Base-by-base conservation (phyloP, 1,140 invertebrate genomes). In the Laupala kohalensis region DNA sequence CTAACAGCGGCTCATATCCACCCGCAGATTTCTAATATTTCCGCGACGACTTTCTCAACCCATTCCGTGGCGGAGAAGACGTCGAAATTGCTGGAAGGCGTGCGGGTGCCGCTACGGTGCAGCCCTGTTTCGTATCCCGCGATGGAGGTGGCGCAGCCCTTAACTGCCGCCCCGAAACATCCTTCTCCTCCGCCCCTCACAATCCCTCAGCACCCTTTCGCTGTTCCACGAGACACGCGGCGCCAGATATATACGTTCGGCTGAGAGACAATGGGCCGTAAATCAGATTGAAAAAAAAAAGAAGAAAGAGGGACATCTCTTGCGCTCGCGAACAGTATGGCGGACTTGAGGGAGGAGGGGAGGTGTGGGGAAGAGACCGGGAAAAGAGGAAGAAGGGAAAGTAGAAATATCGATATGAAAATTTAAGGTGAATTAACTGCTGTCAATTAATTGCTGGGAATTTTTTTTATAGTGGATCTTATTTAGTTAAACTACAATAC, bases 191-290 rank as follows among this genome's bases (percentile, higher is more conserved):
- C 37, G 25, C 13, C 67, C 65, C 65, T 66, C 27, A 66, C n/a
- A 66, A 26, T 24, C 12, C 25, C 65, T 66, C 25, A 25, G 68
- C 15, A 29, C 68, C 65, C 9, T 9, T 67, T n/a, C n/a, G n/a
- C n/a, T n/a, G 23, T 23, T 13, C 9, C 9, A 67, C n/a, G 12
- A 69, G 68, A 70, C 69, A 68, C 67, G 37, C 63, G 69, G 37
- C 69, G 37, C 69, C 25, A 67, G 53, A 72, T 67, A 53, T 70
- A 72, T 72, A 68, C 65, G 65, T 30, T 68, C 53, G 29, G 37
- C 65, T 72, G 65, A 72, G 65, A 72, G 71, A 72, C 71, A 72
- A 72, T 72, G 65, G 71, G 24, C 71, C 30, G 65, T 72, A 72
- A 72, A 72, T 72, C 71, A 72, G 65, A 53, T 29, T n/a, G 71